phyloP scores from a whole-genome alignment of 2,113 vertebrate genomes.

The Calidris pygmaea region DNA sequence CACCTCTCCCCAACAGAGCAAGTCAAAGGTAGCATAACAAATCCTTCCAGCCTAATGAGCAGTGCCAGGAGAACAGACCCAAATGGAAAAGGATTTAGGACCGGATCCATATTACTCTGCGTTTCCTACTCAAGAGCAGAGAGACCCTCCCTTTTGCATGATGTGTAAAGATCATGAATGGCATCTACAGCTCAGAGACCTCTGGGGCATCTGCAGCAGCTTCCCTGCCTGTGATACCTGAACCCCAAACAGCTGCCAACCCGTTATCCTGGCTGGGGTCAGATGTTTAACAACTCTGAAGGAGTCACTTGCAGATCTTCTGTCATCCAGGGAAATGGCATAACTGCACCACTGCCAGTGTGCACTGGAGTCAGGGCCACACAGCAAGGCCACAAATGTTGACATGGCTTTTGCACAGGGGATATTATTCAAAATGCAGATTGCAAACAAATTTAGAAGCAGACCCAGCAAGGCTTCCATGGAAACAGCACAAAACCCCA shows the following conservation, averaged over 20 bases:
- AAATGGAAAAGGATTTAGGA: background rate
- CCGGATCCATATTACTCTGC: background rate
- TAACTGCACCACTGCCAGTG: background rate
- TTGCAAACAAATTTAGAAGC: slow-evolving; percentile 39
- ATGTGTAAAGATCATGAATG: background rate
- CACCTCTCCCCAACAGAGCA: background rate
- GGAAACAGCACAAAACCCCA: slow-evolving; percentile 13
- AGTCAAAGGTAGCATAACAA: background rate
- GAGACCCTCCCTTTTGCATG: fast-evolving
- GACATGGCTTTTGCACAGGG: background rate
- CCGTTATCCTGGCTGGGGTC: background rate
- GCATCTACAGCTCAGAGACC: background rate
- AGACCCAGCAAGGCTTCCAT: background rate
- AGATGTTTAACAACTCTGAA: background rate
- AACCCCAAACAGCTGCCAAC: background rate
- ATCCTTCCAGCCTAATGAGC: background rate
- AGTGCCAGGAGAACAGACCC: background rate
- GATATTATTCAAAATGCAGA: background rate
- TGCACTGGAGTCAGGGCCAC: background rate
- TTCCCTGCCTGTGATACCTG: background rate
- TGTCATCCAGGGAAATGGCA: background rate
- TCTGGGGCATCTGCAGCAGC: background rate
- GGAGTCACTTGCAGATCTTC: background rate
- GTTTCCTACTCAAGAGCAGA: background rate
- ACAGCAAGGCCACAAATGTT: background rate